Evolutionary conservation across 2,797 vertebrate species (phyloP), one percentile per base, ranked within the genome.

Genomic region (Crocidura indochinensis): DNA sequence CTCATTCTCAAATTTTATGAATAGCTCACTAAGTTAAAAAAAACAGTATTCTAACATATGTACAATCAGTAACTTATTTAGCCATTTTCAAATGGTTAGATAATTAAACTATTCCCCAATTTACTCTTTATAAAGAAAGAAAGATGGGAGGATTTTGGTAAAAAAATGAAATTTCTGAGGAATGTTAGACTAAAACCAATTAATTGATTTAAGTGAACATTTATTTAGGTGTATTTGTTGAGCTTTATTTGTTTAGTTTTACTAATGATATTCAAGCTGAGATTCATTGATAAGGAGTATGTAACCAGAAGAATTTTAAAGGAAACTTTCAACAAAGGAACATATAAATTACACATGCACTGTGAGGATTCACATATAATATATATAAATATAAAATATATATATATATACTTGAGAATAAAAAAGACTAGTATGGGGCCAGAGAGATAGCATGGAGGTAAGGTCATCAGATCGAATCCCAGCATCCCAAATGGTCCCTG

Each of bases 191-290:
- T 71, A 53, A 85, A 84, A 17, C 56, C 64, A 26, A 46, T 77
- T 44, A 77, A 82, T 17, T 81, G 44, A 8, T 24, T 78, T 56
- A 73, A 81, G 92, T 68, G 31, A 64, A 73, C 20, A 4, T 46
- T 77, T 73, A 56, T 56, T 81, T 82, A 88, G 44, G 27, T 64
- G 65, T 85, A 38, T 29, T 46, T 83, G 67, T 69, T 91, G 76
- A 60, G 56, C 38, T 38, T 38, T 85, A 38, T 29, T 46, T 83
- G 67, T 69, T 91, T 80, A 60, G 56, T 38, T 62, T 84, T 60
- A 69, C 6, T 74, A 86, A 29, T 6, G 12, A 84, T 78, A 12
- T 69, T 74, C 62, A 77, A 87, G 14, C 24, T 62, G 12, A 73
- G 9, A 67, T 11, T 29, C 47, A 91, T 77, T 49, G 46, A 77